Evolutionary conservation across 2,797 vertebrate genomes (phyloP).

Genomic region (Peromyscus eremicus): DNA sequence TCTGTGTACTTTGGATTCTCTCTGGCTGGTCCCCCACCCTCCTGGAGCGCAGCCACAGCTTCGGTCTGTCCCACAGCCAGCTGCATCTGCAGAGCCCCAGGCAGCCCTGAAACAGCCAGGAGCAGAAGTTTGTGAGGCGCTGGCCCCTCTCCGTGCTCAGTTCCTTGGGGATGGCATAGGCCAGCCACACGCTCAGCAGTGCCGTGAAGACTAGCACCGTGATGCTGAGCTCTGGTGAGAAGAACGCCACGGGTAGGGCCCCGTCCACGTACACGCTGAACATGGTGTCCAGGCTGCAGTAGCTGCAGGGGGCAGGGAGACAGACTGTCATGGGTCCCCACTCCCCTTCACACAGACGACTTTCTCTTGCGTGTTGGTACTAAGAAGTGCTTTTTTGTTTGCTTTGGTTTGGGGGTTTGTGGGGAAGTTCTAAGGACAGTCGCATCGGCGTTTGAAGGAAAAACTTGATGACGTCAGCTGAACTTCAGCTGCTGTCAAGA

Average conservation of each 20-base stretch:
- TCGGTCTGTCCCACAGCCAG: rapidly evolving
- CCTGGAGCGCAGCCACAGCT: not conserved
- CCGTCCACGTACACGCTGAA: slow-evolving; percentile 83
- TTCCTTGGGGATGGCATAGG: not conserved
- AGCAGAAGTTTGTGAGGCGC: rapidly evolving
- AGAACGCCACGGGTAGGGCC: not conserved
- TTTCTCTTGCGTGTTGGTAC: not conserved
- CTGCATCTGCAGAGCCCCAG: rapidly evolving
- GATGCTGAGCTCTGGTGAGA: rapidly evolving
- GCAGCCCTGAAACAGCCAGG: rapidly evolving
- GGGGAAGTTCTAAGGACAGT: not conserved
- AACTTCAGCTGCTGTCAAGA: not conserved
- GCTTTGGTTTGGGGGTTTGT: not conserved
- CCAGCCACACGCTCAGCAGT: slow-evolving; percentile 43
- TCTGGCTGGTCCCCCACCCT: not conserved
- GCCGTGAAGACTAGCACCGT: rapidly evolving
- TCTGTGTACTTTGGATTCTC: too few relatives aligned
- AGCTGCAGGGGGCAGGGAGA: slow-evolving; percentile 61
- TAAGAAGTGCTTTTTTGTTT: not conserved
- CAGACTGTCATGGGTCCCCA: not conserved
- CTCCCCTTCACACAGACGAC: not conserved
- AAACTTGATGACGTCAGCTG: not conserved
- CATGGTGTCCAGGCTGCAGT: slow-evolving; percentile 73
- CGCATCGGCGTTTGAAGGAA: not conserved
- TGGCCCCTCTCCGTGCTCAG: rapidly evolving